Evolutionary conservation across 2,113 vertebrate genomes (phyloP), one percentile per base, ranked within the genome.

Genomic region (Nematolebias whitei): DNA sequence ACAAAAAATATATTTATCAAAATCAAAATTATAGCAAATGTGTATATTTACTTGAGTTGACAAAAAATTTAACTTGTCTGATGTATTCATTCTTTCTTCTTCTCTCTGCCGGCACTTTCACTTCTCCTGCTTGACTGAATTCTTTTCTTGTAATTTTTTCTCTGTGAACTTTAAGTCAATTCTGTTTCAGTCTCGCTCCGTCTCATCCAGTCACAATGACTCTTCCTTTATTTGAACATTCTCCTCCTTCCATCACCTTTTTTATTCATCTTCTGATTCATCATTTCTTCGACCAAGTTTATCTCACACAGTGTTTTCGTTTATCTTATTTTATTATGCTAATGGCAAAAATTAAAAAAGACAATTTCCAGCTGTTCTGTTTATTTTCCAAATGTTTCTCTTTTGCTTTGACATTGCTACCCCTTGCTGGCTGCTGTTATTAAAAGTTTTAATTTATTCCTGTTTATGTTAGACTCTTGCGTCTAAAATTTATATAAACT

Each of bases 331-430:
- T 54, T 20, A 47, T 29, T 29, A 7, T 20, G 19, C 29, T 35
- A 49, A 38, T 10, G 16, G 38, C 38, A 23, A 32, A 10, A 12
- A 15, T 29, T 38, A 19, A 23, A 23, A 67, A n/a, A n/a, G n/a
- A n/a, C n/a, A n/a, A n/a, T n/a, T n/a, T n/a, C n/a, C n/a, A n/a
- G n/a, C n/a, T n/a, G n/a, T n/a, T n/a, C n/a, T n/a, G n/a, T n/a
- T n/a, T n/a, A n/a, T n/a, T n/a, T n/a, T n/a, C 20, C 47, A 60
- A 29, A 29, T 12, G 19, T 67, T 47, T 15, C 47, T 54, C 55
- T 71, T 48, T 49, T 38, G 19, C 56, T 26, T 74, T 50, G 41
- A 62, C 63, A 12, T 1, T 3, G 26, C 7, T 29, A 29, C 26
- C 26, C 26, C 26, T 29, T n/a, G n/a, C n/a, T n/a, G n/a, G n/a